Percentiles rank a stretch among this genome's conserved stretches.
These are phyloP conservation scores for Chionodraco myersi DNA, from an alignment of 2,113 vertebrate species.

Conservation along the genomic window DNA sequence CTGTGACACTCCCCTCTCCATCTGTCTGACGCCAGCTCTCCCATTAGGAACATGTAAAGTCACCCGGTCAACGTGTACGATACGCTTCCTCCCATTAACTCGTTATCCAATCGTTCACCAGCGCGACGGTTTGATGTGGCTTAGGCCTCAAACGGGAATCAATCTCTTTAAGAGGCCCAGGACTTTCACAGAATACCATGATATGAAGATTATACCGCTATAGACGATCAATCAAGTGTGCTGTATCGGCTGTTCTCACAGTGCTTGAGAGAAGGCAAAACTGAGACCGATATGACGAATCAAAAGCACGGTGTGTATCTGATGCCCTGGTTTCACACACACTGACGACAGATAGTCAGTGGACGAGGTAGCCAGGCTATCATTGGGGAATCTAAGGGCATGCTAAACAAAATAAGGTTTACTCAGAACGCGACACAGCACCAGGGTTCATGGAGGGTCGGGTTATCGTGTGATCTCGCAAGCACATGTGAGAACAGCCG, in stretches of 20 bases:
- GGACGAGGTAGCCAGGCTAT: too few species aligned
- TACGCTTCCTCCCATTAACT: slow-evolving; percentile 53
- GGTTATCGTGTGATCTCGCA: too few species aligned
- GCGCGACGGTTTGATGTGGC: slow-evolving; percentile 48
- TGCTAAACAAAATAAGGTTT: too few species aligned
- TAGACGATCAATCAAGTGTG: slow-evolving; percentile 12
- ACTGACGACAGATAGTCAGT: too few species aligned
- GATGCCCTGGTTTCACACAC: too few species aligned
- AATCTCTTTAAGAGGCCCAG: slow-evolving; percentile 4
- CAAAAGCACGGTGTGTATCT: too few species aligned
- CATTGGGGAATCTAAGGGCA: too few species aligned
- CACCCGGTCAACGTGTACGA: slow-evolving; percentile 40
- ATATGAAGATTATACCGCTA: slow-evolving; percentile 5
- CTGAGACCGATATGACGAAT: too few species aligned
- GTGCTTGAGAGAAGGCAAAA: background rate
- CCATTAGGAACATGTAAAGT: slow-evolving; percentile 45
- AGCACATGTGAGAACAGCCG: too few species aligned
- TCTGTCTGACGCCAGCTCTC: slow-evolving; percentile 41
- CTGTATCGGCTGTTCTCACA: background rate
- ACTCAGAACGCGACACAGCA: too few species aligned
- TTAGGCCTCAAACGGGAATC: slow-evolving; percentile 19
- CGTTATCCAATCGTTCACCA: slow-evolving; percentile 56
- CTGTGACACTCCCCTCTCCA: slow-evolving; percentile 38
- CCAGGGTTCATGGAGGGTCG: too few species aligned
- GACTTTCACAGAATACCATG: background rate